Conservation (phyloP, 2,888 invertebrate genomes). For the Saturnia japonica region DNA sequence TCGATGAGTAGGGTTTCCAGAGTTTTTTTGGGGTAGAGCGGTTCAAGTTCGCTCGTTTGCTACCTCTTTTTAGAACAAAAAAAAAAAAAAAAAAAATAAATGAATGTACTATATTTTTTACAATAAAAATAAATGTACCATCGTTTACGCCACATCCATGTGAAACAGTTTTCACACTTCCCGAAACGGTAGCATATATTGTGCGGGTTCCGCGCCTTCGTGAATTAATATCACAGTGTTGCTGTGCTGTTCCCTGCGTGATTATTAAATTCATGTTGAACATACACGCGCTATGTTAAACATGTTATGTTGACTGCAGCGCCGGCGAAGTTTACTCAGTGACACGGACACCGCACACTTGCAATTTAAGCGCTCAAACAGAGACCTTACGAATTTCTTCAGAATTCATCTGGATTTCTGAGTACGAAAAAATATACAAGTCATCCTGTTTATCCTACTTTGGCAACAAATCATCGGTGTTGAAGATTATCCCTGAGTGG, state of each 20-base stretch:
- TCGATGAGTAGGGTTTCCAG: too few relatives aligned
- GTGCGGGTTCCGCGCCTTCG: slow-evolving; percentile 5
- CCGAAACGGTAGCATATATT: background rate
- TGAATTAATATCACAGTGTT: slow-evolving; percentile 33
- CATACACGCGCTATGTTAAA: slow-evolving; percentile 17
- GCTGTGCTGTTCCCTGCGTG: slow-evolving; percentile 31
- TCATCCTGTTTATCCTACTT: too few relatives aligned
- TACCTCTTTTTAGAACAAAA: too few relatives aligned
- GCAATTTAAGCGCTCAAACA: background rate
- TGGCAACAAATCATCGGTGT: too few relatives aligned
- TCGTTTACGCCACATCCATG: background rate
- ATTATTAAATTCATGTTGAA: slow-evolving; percentile 43
- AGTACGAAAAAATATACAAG: background rate
- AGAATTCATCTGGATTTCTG: background rate
- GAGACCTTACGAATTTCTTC: background rate
- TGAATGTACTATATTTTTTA: too few relatives aligned
- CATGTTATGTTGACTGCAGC: background rate
- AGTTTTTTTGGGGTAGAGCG: too few relatives aligned
- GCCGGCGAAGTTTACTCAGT: background rate
- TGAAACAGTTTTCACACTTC: background rate
- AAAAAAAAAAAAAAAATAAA: too few relatives aligned
- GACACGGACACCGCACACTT: background rate
- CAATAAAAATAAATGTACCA: background rate
- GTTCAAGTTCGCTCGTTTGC: too few relatives aligned
- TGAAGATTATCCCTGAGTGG: too few relatives aligned